Conservation (phyloP, 2,888 invertebrate genomes). For the Macrosoma leucophasiata region DNA sequence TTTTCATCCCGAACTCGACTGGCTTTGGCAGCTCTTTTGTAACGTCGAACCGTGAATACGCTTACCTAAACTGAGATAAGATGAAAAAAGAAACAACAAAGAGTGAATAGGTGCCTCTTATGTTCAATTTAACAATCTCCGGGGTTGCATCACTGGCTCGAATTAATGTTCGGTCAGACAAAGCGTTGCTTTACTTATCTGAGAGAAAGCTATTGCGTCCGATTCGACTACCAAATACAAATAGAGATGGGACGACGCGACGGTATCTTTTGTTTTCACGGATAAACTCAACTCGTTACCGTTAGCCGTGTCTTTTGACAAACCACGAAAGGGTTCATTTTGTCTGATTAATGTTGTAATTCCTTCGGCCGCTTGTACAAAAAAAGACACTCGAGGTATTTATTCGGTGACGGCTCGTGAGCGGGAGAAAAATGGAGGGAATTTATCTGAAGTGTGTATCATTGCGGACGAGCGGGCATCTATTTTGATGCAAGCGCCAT, state of each 20-base stretch:
- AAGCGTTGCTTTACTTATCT: conserved; percentile 65
- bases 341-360: conserved; percentile 66
- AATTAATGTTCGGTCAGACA: conserved; percentile 65
- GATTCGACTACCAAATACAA: conserved; percentile 36
- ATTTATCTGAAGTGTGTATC: conserved; percentile 57
- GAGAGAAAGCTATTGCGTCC: conserved; percentile 48
- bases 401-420: conserved; percentile 54
- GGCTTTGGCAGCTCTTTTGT: conserved; percentile 15
- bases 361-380: conserved; percentile 54
- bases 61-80: conserved; percentile 24
- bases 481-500: conserved; percentile 43
- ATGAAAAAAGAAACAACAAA: conserved; percentile 35
- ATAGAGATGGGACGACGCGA: conserved; percentile 29
- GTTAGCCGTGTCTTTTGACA: conserved; percentile 67
- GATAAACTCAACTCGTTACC: conserved; percentile 51
- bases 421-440: conserved; percentile 56
- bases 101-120: conserved; percentile 41
- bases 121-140: conserved; percentile 59
- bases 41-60: conserved; percentile 19
- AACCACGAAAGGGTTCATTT: conserved; percentile 70
- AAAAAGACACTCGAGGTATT: conserved; percentile 55
- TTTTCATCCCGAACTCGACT: conserved; percentile 20
- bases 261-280: conserved; percentile 63
- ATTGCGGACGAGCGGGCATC: conserved; percentile 37
- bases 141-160: conserved; percentile 51